Evolutionary conservation across 1,140 invertebrate genomes (phyloP).

Genomic region (Drosophila triauraria): DNA sequence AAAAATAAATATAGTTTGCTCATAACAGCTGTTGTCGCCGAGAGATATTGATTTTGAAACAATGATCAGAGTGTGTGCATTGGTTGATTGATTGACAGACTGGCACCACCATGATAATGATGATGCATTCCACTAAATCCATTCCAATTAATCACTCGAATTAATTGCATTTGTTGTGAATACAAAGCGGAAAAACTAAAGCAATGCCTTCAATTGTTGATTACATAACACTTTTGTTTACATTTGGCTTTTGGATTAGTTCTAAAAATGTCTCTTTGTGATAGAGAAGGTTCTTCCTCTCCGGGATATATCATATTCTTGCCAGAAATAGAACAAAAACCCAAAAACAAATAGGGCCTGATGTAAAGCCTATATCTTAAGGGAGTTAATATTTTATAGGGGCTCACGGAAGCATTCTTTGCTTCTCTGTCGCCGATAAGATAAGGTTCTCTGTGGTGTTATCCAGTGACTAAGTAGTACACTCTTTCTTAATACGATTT

Average conservation of each 20-base stretch:
- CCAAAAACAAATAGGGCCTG: background rate
- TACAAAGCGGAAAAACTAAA: conserved; percentile 2
- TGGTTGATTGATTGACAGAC: conserved; percentile 9
- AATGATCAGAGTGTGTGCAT: conserved; percentile 12
- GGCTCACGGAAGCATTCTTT: background rate
- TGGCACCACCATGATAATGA: background rate
- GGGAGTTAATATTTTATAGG: background rate
- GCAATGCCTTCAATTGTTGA: background rate
- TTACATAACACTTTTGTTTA: background rate
- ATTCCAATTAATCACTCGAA: background rate
- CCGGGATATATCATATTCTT: no score
- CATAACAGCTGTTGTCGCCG: background rate
- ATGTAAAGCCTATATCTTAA: background rate
- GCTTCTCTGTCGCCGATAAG: background rate
- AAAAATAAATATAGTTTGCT: conserved; percentile 11
- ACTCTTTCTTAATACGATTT: conserved; percentile 4
- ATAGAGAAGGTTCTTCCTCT: background rate
- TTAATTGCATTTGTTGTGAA: background rate
- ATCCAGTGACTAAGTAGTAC: conserved; percentile 2
- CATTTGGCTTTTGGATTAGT: background rate
- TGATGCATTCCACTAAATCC: conserved; percentile 2
- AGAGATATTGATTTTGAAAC: background rate
- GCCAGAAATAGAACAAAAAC: background rate
- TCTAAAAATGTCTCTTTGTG: background rate
- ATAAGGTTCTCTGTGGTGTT: background rate